Conservation (phyloP, 2,113 vertebrate species). For the Ivindomyrus marchei region DNA sequence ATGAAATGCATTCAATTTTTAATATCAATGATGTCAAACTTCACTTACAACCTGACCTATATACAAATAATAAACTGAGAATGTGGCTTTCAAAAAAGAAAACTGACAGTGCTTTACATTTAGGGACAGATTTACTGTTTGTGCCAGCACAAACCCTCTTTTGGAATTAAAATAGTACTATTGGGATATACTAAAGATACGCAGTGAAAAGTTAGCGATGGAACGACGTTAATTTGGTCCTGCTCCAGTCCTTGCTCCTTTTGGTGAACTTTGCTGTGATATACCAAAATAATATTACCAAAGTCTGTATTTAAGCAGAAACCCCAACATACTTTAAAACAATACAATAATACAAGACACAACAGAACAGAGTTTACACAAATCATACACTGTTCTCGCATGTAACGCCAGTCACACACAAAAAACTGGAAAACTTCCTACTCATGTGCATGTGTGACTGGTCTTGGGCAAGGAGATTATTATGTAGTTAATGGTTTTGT, state of each 20-base stretch:
- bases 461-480: not conserved
- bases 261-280: not conserved
- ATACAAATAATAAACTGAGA: not conserved
- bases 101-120: not conserved
- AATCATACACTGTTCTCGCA: not conserved
- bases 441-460: not conserved
- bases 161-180: not conserved
- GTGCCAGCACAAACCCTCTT: not conserved
- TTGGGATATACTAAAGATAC: not conserved
- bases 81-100: not conserved
- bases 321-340: not conserved
- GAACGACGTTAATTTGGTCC: not conserved
- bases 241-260: not conserved
- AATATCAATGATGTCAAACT: not conserved
- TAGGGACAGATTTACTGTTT: not conserved
- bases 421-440: not conserved
- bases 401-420: not conserved
- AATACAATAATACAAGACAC: not conserved
- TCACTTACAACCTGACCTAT: not conserved
- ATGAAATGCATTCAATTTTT: not conserved
- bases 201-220: not conserved
- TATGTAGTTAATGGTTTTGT: not conserved
- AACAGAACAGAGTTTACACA: not conserved
- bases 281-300: not conserved
- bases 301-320: not conserved